phyloP scores from a whole-genome alignment of 2,113 vertebrate genomes.

The Meriones unguiculatus region DNA sequence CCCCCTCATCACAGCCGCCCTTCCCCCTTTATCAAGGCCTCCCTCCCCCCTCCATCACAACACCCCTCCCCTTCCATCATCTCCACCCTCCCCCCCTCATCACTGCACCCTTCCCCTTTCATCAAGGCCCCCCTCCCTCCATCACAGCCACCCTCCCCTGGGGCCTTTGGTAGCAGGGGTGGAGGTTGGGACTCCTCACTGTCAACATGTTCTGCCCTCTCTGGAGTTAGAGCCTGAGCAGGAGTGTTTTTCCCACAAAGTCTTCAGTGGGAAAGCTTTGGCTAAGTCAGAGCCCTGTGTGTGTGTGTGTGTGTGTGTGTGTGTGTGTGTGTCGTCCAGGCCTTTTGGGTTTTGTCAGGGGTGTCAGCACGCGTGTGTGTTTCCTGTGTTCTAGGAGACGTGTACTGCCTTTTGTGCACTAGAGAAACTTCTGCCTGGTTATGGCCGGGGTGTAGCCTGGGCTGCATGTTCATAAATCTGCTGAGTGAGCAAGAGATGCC shows the following conservation, averaged over 20 bases:
- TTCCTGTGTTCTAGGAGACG: neutral
- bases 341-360: neutral
- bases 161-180: neutral
- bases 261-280: neutral
- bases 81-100: neutral
- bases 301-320: neutral
- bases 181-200: neutral
- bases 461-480: neutral
- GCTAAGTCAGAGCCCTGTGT: neutral
- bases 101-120: no score
- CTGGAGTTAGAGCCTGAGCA: neutral
- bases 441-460: neutral
- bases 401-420: neutral
- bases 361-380: neutral
- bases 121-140: no score
- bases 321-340: no score
- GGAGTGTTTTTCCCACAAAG: slow-evolving; percentile 1
- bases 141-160: neutral
- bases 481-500: neutral
- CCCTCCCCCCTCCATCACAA: neutral
- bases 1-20: neutral
- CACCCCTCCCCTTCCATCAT: neutral
- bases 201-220: neutral
- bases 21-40: neutral
- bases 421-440: neutral